Conservation (phyloP, 2,888 invertebrate species). For the Hetaerina titia region DNA sequence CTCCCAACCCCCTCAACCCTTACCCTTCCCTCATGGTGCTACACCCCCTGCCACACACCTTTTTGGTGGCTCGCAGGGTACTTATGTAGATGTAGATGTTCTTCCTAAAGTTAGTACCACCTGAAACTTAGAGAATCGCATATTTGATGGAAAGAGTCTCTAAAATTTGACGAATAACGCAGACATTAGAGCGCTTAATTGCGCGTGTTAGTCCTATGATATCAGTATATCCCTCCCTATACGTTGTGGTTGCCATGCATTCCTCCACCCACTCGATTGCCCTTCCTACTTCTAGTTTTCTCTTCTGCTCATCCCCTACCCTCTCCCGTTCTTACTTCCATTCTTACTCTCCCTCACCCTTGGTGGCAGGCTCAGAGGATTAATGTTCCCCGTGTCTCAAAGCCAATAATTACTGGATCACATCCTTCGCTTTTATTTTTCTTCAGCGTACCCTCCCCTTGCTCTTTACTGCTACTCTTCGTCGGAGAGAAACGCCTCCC, state of each 20-base stretch:
- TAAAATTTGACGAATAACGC: no score
- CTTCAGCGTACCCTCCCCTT: background rate
- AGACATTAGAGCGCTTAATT: no score
- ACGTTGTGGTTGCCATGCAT: background rate
- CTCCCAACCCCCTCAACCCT: no score
- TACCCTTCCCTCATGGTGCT: no score
- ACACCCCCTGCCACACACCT: no score
- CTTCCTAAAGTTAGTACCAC: no score
- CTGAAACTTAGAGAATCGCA: no score
- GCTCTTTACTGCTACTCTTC: constrained; percentile 37
- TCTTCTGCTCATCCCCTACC: background rate
- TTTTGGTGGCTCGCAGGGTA: no score
- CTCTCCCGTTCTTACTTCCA: background rate
- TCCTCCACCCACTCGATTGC: background rate
- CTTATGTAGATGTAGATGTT: no score
- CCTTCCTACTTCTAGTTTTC: background rate
- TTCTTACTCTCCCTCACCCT: constrained; percentile 36
- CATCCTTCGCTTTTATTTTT: constrained; percentile 39
- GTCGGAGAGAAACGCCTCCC: constrained; percentile 22
- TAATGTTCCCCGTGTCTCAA: constrained; percentile 42
- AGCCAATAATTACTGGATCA: constrained; percentile 52
- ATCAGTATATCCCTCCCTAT: background rate
- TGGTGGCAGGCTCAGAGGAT: constrained; percentile 38
- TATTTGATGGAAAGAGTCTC: no score
- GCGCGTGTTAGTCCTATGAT: background rate